These are phyloP conservation scores for Steatornis caripensis DNA, from an alignment of 2,113 vertebrate species.

Conservation along the genomic window DNA sequence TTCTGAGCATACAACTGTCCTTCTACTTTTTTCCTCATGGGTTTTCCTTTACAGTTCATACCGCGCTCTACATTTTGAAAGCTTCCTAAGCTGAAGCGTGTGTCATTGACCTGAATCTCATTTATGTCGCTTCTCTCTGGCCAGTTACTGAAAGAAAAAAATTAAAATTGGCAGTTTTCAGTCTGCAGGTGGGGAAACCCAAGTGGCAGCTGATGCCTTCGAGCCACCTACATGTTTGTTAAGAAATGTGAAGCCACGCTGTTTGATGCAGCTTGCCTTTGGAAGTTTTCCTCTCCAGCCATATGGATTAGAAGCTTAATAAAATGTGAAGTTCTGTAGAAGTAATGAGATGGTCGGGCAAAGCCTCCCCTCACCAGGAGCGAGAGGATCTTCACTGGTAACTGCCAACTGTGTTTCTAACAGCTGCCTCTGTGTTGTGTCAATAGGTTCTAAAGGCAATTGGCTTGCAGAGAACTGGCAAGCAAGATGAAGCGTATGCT, in stretches of 20 bases:
- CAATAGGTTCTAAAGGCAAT: constrained; percentile 94
- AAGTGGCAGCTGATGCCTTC: background rate
- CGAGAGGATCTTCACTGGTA: background rate
- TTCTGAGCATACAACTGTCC: background rate
- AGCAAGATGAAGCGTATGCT: constrained; percentile 92
- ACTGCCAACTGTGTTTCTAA: background rate
- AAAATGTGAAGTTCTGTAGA: background rate
- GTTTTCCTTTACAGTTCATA: background rate
- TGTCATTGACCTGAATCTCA: background rate
- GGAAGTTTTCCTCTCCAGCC: background rate
- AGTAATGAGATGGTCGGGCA: background rate
- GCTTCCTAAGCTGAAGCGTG: background rate
- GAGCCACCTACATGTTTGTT: background rate
- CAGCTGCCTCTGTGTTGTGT: background rate
- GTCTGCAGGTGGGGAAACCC: background rate
- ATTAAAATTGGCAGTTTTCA: background rate
- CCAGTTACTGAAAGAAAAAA: background rate
- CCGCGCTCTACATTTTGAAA: background rate
- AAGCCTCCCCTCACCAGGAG: background rate
- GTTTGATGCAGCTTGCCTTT: background rate
- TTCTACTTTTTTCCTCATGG: background rate
- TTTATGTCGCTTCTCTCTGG: background rate
- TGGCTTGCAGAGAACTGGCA: constrained; percentile 93
- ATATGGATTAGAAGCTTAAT: background rate
- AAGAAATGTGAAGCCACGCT: background rate